Base-by-base conservation (phyloP, 2,888 invertebrate genomes). In the Chloromyia formosa region DNA sequence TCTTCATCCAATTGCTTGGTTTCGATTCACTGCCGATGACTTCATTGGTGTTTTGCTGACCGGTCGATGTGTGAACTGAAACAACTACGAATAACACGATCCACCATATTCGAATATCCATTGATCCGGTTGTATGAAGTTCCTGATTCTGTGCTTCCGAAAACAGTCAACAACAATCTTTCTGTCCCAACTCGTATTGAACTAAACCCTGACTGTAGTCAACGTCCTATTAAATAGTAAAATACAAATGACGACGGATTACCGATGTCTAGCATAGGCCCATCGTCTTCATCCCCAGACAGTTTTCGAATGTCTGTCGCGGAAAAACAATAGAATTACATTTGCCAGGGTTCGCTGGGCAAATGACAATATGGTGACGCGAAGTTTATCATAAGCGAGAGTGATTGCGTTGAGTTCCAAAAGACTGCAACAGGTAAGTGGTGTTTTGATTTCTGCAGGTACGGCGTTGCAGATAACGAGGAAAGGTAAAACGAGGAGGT, bases 1-100 rank as follows among this genome's bases (percentile, higher is more conserved):
- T 81, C 42, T 81, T 80, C 5, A 84, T 76, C 84, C 84, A 85
- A 10, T 81, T 77, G 1, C 56, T 53, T 56, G 64, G 27, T 58
- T 73, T 68, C 22, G 53, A 40, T 56, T 40, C 78, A 73, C 58
- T 76, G 58, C 75, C 75, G 69, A 74, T 74, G 45, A 77, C 75
- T 73, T 58, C 75, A 68, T 35, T 75, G 1, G 27, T 22, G 10
- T 22, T 20, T 10, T 56, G 10, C 10, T 16, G 22, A 20, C 18
- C 35, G 56, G 14, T 40, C 18, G 20, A 16, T 20, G 22, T 12
- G 27, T 2, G 27, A 2, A 35, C 27, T 35, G 27, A 35, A 35
- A 35, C 27, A 35, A 35, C 27, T 20, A 16, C 20, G 9, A 22
- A 22, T 10, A 69, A 10, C 10, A 16, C 35, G 1, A 27, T 12